Evolutionary conservation across 2,888 invertebrate genomes (phyloP).

Genomic region (Bugula neritina): DNA sequence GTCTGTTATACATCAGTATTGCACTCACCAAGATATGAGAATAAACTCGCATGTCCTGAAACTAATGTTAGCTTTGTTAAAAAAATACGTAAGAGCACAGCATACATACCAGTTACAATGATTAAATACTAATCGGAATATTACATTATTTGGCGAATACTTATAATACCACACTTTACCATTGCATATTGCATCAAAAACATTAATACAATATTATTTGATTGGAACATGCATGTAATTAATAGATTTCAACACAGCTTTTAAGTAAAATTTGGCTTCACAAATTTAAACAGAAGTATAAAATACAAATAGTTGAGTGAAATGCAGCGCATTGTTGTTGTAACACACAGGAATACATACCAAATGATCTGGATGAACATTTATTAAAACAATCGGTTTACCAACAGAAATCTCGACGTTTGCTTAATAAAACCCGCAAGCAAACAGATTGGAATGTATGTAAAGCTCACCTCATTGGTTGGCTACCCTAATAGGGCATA

Average conservation of each 20-base stretch:
- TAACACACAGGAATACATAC: neutral
- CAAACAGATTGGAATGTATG: neutral
- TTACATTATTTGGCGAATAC: too few species aligned
- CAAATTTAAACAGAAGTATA: too few species aligned
- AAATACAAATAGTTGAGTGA: too few species aligned
- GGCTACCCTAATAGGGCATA: too few species aligned
- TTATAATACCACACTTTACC: too few species aligned
- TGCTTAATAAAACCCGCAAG: neutral
- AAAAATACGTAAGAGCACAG: conserved; percentile 4
- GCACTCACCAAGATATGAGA: neutral
- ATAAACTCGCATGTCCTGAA: neutral
- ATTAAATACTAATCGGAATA: too few species aligned
- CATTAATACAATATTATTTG: too few species aligned
- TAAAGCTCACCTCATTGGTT: neutral
- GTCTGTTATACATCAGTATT: neutral
- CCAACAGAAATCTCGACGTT: neutral
- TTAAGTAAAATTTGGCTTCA: too few species aligned
- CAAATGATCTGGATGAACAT: neutral
- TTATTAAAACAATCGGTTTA: neutral
- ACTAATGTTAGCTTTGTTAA: neutral
- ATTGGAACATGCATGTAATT: too few species aligned
- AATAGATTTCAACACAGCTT: too few species aligned
- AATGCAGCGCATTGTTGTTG: neutral
- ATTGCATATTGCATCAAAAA: too few species aligned
- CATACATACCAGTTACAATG: neutral